Percentiles rank a stretch among this genome's conserved stretches.
Conservation (phyloP, 2,113 vertebrate genomes). For the Oreotragus oreotragus region DNA sequence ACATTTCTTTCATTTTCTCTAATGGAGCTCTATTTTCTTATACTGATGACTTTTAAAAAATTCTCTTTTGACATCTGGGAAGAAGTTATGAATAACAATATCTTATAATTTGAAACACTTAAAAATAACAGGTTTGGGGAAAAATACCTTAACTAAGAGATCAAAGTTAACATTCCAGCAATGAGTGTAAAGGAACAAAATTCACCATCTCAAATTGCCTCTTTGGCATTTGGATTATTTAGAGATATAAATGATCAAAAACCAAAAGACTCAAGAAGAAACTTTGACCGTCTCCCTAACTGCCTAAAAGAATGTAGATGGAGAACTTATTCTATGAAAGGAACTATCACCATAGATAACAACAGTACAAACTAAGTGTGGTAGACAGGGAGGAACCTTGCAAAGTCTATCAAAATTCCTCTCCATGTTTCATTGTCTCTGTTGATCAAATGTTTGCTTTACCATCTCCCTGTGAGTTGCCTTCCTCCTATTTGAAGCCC, state of each 20-base stretch:
- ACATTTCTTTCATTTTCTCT: not conserved
- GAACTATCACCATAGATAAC: not conserved
- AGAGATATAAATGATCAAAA: not conserved
- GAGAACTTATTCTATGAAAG: not conserved
- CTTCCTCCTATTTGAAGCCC: not conserved
- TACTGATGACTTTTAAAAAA: not conserved
- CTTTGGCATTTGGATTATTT: not conserved
- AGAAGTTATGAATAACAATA: not conserved
- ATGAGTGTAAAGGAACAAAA: not conserved
- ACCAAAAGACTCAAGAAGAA: not conserved
- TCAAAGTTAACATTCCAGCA: not conserved
- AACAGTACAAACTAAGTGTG: not conserved
- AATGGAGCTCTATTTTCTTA: not conserved
- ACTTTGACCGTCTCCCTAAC: not conserved
- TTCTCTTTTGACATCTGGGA: not conserved
- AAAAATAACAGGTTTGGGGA: not conserved
- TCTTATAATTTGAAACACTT: not conserved
- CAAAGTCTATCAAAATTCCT: not conserved
- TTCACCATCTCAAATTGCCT: not conserved
- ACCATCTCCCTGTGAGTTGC: not conserved
- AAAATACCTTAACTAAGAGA: not conserved
- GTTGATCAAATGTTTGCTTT: not conserved
- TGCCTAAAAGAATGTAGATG: not conserved
- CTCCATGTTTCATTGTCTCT: not conserved
- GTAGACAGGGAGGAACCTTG: not conserved